A percentile compares a stretch with the other conserved stretches of the same genome.
phyloP scores from a whole-genome alignment of 2,888 invertebrate genomes.

The Amphimallon solstitiale region DNA sequence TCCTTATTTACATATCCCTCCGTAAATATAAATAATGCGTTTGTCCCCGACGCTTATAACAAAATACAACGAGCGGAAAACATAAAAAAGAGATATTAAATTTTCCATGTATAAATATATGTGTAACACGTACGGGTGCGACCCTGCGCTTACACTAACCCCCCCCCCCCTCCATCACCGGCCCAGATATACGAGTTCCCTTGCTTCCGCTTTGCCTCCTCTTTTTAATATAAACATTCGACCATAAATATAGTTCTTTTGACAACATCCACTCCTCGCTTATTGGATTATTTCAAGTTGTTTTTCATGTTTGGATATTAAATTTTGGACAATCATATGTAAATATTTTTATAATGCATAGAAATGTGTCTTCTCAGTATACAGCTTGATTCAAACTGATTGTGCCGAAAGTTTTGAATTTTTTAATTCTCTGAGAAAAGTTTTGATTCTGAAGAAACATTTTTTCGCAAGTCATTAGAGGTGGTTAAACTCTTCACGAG shows the following conservation, averaged over 20 bases:
- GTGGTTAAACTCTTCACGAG: no score
- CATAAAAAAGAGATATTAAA: constrained; percentile 30
- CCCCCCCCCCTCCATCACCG: not conserved
- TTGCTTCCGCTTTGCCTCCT: not conserved
- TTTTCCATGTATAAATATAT: constrained; percentile 22
- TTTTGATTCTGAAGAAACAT: no score
- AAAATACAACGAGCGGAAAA: constrained; percentile 32
- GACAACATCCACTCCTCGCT: not conserved
- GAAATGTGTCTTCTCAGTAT: no score
- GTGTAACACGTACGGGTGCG: no score
- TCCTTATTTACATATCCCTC: not conserved
- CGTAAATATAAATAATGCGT: constrained; percentile 31
- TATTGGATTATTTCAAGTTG: constrained; percentile 20
- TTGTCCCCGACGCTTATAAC: constrained; percentile 22
- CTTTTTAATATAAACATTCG: constrained; percentile 29
- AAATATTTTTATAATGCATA: no score
- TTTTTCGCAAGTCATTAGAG: no score
- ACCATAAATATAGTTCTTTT: constrained; percentile 24
- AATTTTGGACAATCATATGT: no score
- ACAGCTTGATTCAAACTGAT: no score
- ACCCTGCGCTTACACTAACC: not conserved
- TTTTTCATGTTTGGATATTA: not conserved
- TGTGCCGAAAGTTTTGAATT: no score
- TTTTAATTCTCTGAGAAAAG: no score
- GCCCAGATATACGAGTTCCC: not conserved